Percentiles rank a stretch among this genome's conserved stretches.
Evolutionary conservation across 2,113 vertebrate species (phyloP).

Genomic region (Motacilla alba): DNA sequence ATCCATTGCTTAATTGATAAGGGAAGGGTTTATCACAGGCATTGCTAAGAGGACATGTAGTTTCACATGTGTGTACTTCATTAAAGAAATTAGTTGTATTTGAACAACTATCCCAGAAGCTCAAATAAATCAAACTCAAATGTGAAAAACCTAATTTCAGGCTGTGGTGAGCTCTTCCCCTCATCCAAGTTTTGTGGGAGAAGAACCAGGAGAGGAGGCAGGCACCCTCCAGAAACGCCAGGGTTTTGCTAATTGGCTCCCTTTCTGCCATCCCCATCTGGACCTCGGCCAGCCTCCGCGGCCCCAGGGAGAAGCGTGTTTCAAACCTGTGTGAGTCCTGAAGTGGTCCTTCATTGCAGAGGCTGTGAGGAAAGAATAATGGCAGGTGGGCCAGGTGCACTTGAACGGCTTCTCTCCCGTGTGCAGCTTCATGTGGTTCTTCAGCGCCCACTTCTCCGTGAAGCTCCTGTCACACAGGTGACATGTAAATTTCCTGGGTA

Average conservation of each 20-base stretch:
- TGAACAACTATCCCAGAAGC: not conserved
- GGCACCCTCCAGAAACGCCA: not conserved
- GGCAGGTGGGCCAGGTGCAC: conserved; percentile 93
- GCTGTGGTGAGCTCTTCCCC: not conserved
- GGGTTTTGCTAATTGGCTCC: not conserved
- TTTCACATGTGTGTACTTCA: not conserved
- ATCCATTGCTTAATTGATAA: not conserved
- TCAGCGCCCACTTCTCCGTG: conserved; percentile 97
- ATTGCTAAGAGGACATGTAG: not conserved
- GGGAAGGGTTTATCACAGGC: not conserved
- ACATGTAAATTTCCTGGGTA: conserved; percentile 92
- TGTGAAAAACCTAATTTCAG: not conserved
- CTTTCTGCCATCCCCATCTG: rapidly evolving
- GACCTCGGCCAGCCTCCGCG: rapidly evolving
- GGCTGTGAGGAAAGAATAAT: conserved; percentile 95
- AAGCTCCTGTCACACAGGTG: conserved; percentile 93
- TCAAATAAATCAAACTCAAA: not conserved
- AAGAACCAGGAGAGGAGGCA: not conserved
- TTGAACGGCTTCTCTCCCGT: conserved; percentile 96
- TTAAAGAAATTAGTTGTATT: not conserved
- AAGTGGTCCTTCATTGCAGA: conserved; percentile 99
- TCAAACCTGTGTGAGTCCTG: conserved; percentile 95
- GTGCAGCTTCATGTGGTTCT: conserved; percentile 99
- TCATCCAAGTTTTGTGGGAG: not conserved
- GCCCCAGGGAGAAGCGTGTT: not conserved